phyloP scores from a whole-genome alignment of 2,113 vertebrate genomes.

The Haemorhous mexicanus region DNA sequence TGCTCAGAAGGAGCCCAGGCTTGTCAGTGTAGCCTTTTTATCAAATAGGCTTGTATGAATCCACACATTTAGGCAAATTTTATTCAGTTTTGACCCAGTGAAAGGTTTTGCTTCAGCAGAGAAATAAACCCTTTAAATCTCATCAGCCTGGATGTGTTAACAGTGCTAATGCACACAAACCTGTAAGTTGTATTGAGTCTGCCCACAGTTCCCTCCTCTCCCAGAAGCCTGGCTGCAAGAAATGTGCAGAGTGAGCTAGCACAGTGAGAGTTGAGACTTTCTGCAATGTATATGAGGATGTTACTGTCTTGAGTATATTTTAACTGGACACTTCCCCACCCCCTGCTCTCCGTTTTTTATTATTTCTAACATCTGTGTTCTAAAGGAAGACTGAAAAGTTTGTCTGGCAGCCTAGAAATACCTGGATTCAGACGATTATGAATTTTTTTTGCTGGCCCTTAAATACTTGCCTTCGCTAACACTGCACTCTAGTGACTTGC shows the following conservation, averaged over 20 bases:
- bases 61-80: neutral
- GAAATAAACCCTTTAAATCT: neutral
- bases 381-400: neutral
- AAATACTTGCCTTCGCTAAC: slow-evolving; percentile 9
- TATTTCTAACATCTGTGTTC: neutral
- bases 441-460: neutral
- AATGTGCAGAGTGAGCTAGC: neutral
- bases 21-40: neutral
- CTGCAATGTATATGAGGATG: neutral
- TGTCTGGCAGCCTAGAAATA: neutral
- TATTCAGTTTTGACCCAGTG: neutral
- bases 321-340: neutral
- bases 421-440: neutral
- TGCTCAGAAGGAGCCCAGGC: neutral
- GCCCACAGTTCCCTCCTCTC: neutral
- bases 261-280: neutral
- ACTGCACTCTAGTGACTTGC: slow-evolving; percentile 30
- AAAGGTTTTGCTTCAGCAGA: neutral
- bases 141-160: neutral
- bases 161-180: neutral
- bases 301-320: neutral
- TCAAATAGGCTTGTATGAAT: neutral
- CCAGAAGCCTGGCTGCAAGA: neutral
- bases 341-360: neutral
- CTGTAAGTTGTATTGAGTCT: neutral